Percentiles rank a stretch among this genome's conserved stretches.
Conservation (phyloP, 23 tunicate genomes). For the Ciona savignyi region DNA sequence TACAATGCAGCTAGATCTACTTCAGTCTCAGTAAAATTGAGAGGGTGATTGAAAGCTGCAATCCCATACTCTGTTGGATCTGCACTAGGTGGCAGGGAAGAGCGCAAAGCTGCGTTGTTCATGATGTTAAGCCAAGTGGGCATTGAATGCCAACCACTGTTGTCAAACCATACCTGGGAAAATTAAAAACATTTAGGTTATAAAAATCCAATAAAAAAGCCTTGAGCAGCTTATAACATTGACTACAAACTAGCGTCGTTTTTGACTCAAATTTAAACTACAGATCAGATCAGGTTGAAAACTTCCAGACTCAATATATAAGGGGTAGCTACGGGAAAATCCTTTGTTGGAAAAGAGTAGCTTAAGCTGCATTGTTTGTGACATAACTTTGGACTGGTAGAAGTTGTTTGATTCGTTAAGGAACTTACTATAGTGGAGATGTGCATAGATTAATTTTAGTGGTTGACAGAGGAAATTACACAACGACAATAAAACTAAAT, state of each 20-base stretch:
- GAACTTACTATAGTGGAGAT: too few species aligned
- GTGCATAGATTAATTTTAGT: too few species aligned
- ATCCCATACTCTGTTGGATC: conserved; percentile 42
- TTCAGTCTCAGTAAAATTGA: conserved; percentile 49
- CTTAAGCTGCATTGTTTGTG: too few species aligned
- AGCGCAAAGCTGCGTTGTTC: conserved; percentile 73
- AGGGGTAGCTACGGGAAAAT: too few species aligned
- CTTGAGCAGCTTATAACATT: background rate
- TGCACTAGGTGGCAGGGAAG: conserved; percentile 30
- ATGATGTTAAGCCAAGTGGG: conserved; percentile 68
- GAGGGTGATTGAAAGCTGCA: conserved; percentile 69
- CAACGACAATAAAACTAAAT: too few species aligned
- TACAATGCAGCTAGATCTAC: conserved; percentile 79
- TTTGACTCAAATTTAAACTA: background rate
- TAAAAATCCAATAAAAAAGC: background rate
- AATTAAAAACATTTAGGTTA: background rate
- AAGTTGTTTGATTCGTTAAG: too few species aligned
- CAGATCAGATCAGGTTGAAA: too few species aligned
- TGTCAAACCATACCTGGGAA: conserved; percentile 87
- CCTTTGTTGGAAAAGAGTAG: too few species aligned
- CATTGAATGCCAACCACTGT: conserved; percentile 84
- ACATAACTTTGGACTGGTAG: too few species aligned
- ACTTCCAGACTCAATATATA: too few species aligned
- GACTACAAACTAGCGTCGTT: background rate
- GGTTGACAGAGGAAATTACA: too few species aligned